phyloP scores from a whole-genome alignment of 2,797 vertebrate species.

The Sciurus vulgaris region DNA sequence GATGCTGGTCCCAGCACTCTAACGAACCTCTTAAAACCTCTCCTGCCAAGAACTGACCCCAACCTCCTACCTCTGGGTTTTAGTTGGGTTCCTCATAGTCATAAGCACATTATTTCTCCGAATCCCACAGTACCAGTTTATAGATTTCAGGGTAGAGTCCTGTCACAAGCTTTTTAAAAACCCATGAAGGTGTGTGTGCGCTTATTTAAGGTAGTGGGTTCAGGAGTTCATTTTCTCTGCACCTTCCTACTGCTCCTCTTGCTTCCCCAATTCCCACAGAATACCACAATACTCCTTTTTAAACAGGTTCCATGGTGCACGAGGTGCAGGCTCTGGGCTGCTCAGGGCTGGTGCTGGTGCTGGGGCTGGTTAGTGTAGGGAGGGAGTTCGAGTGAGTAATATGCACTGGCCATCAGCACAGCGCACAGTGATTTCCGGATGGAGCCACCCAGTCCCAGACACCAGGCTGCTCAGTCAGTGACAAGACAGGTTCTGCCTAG shows the following conservation, averaged over 20 bases:
- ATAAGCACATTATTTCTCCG: neutral
- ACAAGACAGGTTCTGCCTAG: neutral
- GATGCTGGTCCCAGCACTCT: neutral
- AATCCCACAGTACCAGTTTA: neutral
- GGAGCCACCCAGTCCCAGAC: rapidly evolving
- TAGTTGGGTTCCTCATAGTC: neutral
- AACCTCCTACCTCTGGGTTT: neutral
- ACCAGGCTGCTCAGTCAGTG: neutral
- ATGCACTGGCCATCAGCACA: rapidly evolving
- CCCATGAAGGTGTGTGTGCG: rapidly evolving
- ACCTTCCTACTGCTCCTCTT: too few species aligned
- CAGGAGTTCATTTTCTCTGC: neutral
- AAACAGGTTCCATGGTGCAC: neutral
- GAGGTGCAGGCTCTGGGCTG: neutral
- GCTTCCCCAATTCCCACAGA: neutral
- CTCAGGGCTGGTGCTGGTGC: neutral
- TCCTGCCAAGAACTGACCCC: neutral
- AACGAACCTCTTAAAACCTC: neutral
- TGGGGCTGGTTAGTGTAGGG: neutral
- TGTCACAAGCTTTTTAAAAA: neutral
- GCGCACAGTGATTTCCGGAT: neutral
- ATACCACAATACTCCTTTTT: neutral
- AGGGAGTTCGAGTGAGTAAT: neutral
- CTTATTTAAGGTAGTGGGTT: neutral
- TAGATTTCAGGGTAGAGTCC: neutral